phyloP scores from a whole-genome alignment of 1,140 invertebrate species.

The Phocides pigmalion region DNA sequence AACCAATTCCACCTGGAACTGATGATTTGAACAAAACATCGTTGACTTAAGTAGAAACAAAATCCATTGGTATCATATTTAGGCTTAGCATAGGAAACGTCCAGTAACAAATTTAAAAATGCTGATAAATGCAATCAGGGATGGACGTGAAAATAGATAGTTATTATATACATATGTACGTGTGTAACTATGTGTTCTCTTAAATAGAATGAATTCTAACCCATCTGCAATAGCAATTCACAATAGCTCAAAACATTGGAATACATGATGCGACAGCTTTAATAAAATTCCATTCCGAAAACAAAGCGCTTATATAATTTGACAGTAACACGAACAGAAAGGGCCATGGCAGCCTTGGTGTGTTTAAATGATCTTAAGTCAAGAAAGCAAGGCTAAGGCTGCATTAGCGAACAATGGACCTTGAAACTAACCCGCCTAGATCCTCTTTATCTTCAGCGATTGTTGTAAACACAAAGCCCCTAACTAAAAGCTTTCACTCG shows the following conservation, averaged over 20 bases:
- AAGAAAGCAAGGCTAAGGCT: conserved; percentile 60
- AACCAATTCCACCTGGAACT: no score
- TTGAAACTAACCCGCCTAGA: conserved; percentile 64
- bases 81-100: no score
- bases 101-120: no score
- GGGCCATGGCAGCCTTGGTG: conserved; percentile 46
- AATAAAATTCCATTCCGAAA: conserved; percentile 47
- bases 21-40: no score
- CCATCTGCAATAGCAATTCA: not conserved
- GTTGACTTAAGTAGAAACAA: no score
- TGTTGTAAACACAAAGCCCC: conserved; percentile 72
- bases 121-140: no score
- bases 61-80: no score
- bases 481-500: conserved; percentile 68
- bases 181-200: no score
- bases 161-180: no score
- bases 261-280: conserved; percentile 1
- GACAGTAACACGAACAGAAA: conserved; percentile 60
- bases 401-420: conserved; percentile 73
- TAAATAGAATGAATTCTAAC: no score
- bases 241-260: not conserved
- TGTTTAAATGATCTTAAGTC: conserved; percentile 68
- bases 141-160: no score
- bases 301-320: conserved; percentile 56
- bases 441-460: conserved; percentile 69